A percentile compares a stretch with the other conserved stretches of the same genome.
Evolutionary conservation across 1,140 invertebrate genomes (phyloP).

Genomic region (Nephotettix cincticeps): DNA sequence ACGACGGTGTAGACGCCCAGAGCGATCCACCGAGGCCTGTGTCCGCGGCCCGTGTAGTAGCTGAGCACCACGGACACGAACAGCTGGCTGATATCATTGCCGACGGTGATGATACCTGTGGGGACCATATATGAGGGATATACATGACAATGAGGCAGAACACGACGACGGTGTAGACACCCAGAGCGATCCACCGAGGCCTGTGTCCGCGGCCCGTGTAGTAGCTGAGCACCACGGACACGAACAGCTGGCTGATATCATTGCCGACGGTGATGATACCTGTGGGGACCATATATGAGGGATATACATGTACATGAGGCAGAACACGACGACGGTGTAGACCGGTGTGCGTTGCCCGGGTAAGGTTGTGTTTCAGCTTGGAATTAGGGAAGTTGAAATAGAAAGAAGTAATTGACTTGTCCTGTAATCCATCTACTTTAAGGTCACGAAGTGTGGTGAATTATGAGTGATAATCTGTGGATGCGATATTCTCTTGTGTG

Average conservation of each 20-base stretch:
- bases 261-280: slow-evolving; percentile 73
- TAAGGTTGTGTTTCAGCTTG: too few species aligned
- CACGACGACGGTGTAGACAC: slow-evolving; percentile 65
- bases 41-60: slow-evolving; percentile 64
- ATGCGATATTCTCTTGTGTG: too few species aligned
- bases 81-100: slow-evolving; percentile 63
- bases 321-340: too few species aligned
- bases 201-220: slow-evolving; percentile 66
- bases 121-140: too few species aligned
- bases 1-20: slow-evolving; percentile 66
- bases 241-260: slow-evolving; percentile 59
- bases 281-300: too few species aligned
- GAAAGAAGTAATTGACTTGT: too few species aligned
- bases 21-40: slow-evolving; percentile 69
- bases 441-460: too few species aligned
- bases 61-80: slow-evolving; percentile 58
- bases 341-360: too few species aligned
- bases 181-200: slow-evolving; percentile 69
- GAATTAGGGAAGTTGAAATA: too few species aligned
- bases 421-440: too few species aligned
- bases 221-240: slow-evolving; percentile 62
- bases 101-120: slow-evolving; percentile 65
- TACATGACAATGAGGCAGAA: slow-evolving; percentile 72
- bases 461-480: too few species aligned
- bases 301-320: too few species aligned